These are phyloP conservation scores for Caenorhabditis tropicalis DNA, from an alignment of 1,140 invertebrate species.

Conservation along the genomic window DNA sequence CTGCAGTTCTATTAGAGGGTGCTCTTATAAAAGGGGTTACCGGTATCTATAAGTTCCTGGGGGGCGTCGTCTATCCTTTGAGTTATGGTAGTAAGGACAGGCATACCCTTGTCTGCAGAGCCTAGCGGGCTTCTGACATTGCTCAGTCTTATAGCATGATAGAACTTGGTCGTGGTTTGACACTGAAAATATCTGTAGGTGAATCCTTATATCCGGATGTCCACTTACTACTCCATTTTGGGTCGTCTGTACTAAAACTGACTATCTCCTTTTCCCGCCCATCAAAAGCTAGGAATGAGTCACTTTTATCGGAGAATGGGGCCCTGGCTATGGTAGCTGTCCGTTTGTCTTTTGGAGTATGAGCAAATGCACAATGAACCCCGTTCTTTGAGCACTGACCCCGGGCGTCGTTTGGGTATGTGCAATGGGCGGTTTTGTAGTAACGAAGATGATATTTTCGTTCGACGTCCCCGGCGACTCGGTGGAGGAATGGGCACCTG, in stretches of 20 bases:
- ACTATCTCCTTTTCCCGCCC: too few relatives aligned
- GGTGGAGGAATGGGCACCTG: slow-evolving; percentile 91
- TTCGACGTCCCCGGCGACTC: slow-evolving; percentile 96
- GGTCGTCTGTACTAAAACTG: slow-evolving; percentile 76
- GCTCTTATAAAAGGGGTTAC: slow-evolving; percentile 72
- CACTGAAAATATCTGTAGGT: slow-evolving; percentile 68
- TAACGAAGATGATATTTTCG: slow-evolving; percentile 94
- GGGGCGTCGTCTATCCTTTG: slow-evolving; percentile 88
- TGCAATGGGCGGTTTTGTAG: slow-evolving; percentile 98
- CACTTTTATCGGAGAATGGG: too few relatives aligned
- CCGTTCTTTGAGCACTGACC: slow-evolving; percentile 86
- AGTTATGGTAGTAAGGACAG: slow-evolving; percentile 98
- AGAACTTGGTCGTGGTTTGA: slow-evolving; percentile 94
- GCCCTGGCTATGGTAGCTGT: too few relatives aligned
- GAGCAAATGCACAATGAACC: not conserved
- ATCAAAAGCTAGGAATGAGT: too few relatives aligned
- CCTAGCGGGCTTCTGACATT: slow-evolving; percentile 91
- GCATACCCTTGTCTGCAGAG: slow-evolving; percentile 97
- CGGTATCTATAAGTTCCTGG: slow-evolving; percentile 86
- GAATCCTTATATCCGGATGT: slow-evolving; percentile 96
- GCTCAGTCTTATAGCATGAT: slow-evolving; percentile 97
- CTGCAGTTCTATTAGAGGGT: slow-evolving; percentile 74
- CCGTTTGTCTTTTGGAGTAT: not conserved
- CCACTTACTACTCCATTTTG: not conserved
- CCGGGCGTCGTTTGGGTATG: slow-evolving; percentile 91